Base-by-base conservation (phyloP, 2,797 vertebrate species). In the Balearica regulorum region DNA sequence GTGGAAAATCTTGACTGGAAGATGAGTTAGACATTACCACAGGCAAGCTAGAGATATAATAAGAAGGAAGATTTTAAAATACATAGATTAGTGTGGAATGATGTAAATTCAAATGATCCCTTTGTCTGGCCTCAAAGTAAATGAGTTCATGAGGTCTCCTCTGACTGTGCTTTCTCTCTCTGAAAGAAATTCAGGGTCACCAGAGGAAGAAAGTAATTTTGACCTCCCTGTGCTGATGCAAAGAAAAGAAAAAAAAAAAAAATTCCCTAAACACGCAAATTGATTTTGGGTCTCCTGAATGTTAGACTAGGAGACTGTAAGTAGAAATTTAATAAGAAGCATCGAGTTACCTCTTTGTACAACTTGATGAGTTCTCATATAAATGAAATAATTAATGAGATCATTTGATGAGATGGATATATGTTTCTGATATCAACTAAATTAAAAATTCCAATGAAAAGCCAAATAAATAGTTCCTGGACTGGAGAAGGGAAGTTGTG, bases 221-320 rank as follows among this genome's bases (percentile, higher is more conserved):
- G 16, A 79, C 4, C 9, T 65, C 33, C 15, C 2, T 41, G 5
- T 61, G 21, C 5, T 54, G 9, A 35, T 31, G n/a, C 11, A 1
- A 20, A 16, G 4, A 1, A 20, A 16, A 4, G 13, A 15, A 51
- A 49, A 13, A 1, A 13, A 49, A 79, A n/a, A 28, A 13, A 4
- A 19, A 17, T 29, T 11, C 22, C 17, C 53, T 82, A 51, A 80
- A 71, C 3, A 64, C 58, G 10, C 0, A 73, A 71, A 43, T 58
- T 70, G 19, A 10, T 62, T 77, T 85, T 35, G 10, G 6, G 4
- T 79, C 29, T 68, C 3, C 43, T 55, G 0, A 60, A 73, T 41
- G 5, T 33, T 71, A 53, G 12, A 70, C 28, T 29, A 31, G 17
- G 24, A 61, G 18, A 44, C 11, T 70, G 7, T 13, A 75, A 69